A percentile compares a stretch with the other conserved stretches of the same genome.
phyloP scores from a whole-genome alignment of 30 jellyfish, hydroid and myxozoan species.

The Chrysaora quinquecirrha region DNA sequence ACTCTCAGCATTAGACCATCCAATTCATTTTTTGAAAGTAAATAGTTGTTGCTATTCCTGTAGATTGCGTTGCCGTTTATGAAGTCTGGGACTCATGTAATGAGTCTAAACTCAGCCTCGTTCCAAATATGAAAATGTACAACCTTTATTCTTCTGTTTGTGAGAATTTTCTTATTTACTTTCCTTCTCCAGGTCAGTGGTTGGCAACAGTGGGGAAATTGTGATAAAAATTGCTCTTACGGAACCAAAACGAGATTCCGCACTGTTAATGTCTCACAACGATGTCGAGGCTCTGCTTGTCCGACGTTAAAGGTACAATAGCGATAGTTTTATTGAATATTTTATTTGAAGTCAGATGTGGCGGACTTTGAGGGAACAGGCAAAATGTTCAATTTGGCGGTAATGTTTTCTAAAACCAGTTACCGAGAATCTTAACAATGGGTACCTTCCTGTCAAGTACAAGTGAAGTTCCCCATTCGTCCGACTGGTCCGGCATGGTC shows the following conservation, averaged over 20 bases:
- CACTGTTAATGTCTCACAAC: slow-evolving; percentile 17
- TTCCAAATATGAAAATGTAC: too few species aligned
- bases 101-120: too few species aligned
- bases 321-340: not conserved
- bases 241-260: slow-evolving; percentile 67
- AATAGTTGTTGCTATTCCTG: too few species aligned
- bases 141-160: too few species aligned
- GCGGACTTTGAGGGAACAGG: not conserved
- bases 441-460: not conserved
- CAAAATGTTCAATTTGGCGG: not conserved
- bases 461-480: too few species aligned
- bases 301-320: slow-evolving; percentile 84
- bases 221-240: slow-evolving; percentile 58
- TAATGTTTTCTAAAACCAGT: not conserved
- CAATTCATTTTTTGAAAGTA: too few species aligned
- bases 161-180: not conserved
- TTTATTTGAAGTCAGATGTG: not conserved
- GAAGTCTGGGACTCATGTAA: too few species aligned
- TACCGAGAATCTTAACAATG: not conserved
- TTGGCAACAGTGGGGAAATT: slow-evolving; percentile 84
- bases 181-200: slow-evolving; percentile 67
- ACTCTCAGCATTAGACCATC: too few species aligned
- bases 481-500: too few species aligned
- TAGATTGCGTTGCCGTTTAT: too few species aligned
- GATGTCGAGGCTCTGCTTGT: slow-evolving; percentile 79